Base-by-base conservation (phyloP, 2,797 vertebrate species). In the Ctenopoma kingsleyae region DNA sequence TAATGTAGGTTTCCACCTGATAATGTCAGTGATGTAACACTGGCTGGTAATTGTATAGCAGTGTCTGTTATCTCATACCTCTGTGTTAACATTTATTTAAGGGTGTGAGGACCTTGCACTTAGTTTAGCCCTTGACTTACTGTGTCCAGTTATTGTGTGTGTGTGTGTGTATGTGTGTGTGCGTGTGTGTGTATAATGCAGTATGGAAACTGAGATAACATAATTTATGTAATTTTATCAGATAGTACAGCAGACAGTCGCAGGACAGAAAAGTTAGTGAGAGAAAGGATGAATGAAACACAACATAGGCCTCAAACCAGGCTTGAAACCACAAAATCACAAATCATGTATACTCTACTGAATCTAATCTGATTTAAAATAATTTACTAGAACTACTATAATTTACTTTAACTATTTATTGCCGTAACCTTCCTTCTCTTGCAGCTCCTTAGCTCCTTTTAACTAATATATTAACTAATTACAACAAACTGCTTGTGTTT, bases 41-140 rank as follows among this genome's bases (percentile, higher is more conserved):
- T 32, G 71, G 65, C 86, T 87, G 85, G 88, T 89, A 90, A 90
- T 92, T 90, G 85, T 84, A 59, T 79, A 51, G 74, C 78, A 59
- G 38, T 84, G 84, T 89, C 87, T 82, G 74, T 88, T 87, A 89
- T 88, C 86, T 82, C 80, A 50, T 68, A 84, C 76, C 76, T 71
- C 79, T 83, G 74, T 85, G 84, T 90, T 92, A 92, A 89, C 89
- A 88, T 92, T 89, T 88, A 90, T 87, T 91, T 78, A 87, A 88
- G 68, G 83, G 71, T 76, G 72, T 73, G 78, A 83, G 67, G 75
- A 86, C 83, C 83, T 72, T 82, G 80, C 80, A 79, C 85, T 76
- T 72, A 68, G 74, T 72, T 90, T 85, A 86, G 70, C 80, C 79
- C 25, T 57, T 78, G 78, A 76, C 82, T 11, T 49, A 44, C 5